A percentile compares a stretch with the other conserved stretches of the same genome.
phyloP scores from a whole-genome alignment of 1,140 invertebrate species.

The Amphibalanus amphitrite region DNA sequence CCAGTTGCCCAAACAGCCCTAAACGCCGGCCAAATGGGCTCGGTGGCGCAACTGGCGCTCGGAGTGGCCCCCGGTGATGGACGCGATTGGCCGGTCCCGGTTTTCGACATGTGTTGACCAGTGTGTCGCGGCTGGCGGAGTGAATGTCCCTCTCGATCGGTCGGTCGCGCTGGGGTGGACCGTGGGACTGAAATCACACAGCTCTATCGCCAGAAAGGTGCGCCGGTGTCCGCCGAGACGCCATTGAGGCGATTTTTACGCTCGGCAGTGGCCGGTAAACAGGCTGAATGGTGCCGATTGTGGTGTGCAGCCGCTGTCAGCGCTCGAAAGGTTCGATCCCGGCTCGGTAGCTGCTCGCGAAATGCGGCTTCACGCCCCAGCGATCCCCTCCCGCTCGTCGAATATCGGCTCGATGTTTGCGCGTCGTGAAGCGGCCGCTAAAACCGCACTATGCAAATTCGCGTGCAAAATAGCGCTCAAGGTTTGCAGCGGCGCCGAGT shows the following conservation, averaged over 20 bases:
- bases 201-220: background rate
- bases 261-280: background rate
- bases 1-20: background rate
- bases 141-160: background rate
- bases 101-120: background rate
- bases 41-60: too few species aligned
- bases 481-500: background rate
- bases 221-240: background rate
- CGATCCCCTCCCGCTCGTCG: too few species aligned
- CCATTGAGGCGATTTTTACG: background rate
- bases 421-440: background rate
- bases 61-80: too few species aligned
- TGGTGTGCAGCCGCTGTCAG: background rate
- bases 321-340: background rate
- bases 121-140: too few species aligned
- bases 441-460: background rate
- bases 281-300: background rate
- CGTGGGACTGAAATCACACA: background rate
- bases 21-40: background rate
- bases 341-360: background rate
- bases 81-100: too few species aligned
- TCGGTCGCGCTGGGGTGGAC: too few species aligned
- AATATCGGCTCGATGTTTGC: background rate
- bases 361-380: too few species aligned
- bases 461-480: background rate